Percentiles rank a stretch among this genome's conserved stretches.
Conservation (phyloP, 2,797 vertebrate genomes). For the Macrochelys suwanniensis region DNA sequence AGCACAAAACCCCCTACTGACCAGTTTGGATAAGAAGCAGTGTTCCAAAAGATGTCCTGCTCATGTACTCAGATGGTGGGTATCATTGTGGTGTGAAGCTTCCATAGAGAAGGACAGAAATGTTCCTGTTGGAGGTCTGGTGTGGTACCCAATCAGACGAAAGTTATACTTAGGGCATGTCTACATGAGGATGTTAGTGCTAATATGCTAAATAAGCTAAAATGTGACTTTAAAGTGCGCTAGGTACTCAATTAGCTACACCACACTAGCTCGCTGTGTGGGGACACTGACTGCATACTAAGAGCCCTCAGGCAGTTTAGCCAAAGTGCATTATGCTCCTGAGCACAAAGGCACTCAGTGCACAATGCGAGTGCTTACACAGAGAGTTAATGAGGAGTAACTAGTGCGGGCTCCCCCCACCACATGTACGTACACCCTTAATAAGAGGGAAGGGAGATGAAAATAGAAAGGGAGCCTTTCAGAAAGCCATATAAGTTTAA, state of each 20-base stretch:
- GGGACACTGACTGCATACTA: neutral
- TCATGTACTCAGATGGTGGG: rapidly evolving
- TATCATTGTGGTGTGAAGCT: neutral
- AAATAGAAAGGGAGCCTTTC: neutral
- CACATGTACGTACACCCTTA: too few species aligned
- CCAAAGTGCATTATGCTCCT: too few species aligned
- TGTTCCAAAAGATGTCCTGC: neutral
- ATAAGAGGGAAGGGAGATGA: neutral
- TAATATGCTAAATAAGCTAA: neutral
- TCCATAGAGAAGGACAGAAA: neutral
- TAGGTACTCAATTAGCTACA: too few species aligned
- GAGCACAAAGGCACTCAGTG: too few species aligned
- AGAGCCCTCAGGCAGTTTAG: neutral
- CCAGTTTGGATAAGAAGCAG: neutral
- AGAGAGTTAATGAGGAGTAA: too few species aligned
- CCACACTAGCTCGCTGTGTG: neutral
- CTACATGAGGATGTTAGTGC: too few species aligned
- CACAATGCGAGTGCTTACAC: too few species aligned
- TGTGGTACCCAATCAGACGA: neutral
- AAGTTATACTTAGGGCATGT: neutral
- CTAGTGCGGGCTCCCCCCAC: too few species aligned
- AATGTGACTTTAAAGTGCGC: neutral
- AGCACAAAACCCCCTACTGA: neutral
- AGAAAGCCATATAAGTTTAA: rapidly evolving
- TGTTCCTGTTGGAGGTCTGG: neutral